Evolutionary conservation across 2,797 vertebrate species (phyloP).

Genomic region (Dendrocincla tyrannina): DNA sequence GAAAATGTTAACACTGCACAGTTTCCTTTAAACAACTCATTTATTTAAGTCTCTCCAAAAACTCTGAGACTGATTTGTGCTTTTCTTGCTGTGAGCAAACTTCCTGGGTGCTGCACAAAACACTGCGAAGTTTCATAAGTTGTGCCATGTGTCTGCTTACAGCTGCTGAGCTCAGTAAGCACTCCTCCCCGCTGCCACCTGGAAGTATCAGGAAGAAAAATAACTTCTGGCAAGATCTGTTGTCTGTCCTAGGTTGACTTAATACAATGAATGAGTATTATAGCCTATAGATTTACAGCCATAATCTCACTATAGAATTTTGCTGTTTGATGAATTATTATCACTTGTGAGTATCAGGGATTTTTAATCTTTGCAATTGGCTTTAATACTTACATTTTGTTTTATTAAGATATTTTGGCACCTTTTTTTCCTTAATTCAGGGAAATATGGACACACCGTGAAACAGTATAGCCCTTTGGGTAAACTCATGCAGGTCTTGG

Average conservation of each 20-base stretch:
- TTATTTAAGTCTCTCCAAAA: neutral
- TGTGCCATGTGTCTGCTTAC: neutral
- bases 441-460: slow-evolving; percentile 88
- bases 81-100: neutral
- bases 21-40: neutral
- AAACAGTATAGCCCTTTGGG: slow-evolving; percentile 90
- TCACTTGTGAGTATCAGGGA: neutral
- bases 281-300: neutral
- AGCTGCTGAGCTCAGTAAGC: neutral
- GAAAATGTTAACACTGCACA: neutral
- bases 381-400: neutral
- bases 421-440: slow-evolving; percentile 60
- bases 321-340: neutral
- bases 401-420: neutral
- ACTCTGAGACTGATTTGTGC: neutral
- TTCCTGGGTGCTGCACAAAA: neutral
- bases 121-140: neutral
- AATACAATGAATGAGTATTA: neutral
- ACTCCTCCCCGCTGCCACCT: neutral
- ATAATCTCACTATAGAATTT: neutral
- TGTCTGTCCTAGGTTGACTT: neutral
- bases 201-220: neutral
- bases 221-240: neutral
- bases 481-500: slow-evolving; percentile 86
- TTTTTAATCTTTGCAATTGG: neutral